Percentiles rank a stretch among this genome's conserved stretches.
Conservation (phyloP, 2,888 invertebrate species). For the Epirrita christyi region DNA sequence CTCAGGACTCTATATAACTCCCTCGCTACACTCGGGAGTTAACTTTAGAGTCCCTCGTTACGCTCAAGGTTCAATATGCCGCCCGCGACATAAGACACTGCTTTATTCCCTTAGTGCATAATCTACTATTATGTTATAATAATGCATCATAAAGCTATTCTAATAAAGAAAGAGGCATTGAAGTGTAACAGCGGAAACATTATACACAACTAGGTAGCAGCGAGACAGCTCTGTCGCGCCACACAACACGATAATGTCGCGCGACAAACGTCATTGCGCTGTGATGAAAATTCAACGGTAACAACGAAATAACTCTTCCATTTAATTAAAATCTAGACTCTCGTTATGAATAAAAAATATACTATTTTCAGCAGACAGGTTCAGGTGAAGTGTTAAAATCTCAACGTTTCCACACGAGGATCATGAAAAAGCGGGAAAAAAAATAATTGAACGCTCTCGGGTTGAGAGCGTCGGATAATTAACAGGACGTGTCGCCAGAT, state of each 20-base stretch:
- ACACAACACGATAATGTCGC: slow-evolving; percentile 46
- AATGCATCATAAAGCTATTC: slow-evolving; percentile 44
- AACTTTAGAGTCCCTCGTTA: too few species aligned
- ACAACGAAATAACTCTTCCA: slow-evolving; percentile 69
- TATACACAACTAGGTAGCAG: slow-evolving; percentile 52
- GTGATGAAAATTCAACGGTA: slow-evolving; percentile 34
- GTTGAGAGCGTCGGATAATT: slow-evolving; percentile 80
- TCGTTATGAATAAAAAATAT: slow-evolving; percentile 66
- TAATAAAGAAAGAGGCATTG: slow-evolving; percentile 50
- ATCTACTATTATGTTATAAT: slow-evolving; percentile 34
- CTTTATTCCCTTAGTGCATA: too few species aligned
- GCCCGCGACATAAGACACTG: too few species aligned
- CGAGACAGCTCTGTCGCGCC: slow-evolving; percentile 28
- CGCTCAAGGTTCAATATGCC: too few species aligned
- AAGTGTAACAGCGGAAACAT: slow-evolving; percentile 55
- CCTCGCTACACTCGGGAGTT: too few species aligned
- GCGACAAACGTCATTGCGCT: slow-evolving; percentile 43
- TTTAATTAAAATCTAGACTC: slow-evolving; percentile 77
- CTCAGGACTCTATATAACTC: too few species aligned
- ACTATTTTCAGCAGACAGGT: slow-evolving; percentile 75
- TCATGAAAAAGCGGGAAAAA: slow-evolving; percentile 75
- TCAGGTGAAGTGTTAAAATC: slow-evolving; percentile 83
- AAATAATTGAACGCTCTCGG: slow-evolving; percentile 80
- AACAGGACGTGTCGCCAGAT: slow-evolving; percentile 83
- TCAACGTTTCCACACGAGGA: slow-evolving; percentile 80